These are phyloP conservation scores for Neelides sp. DNA, from an alignment of 1,140 invertebrate genomes.

Conservation along the genomic window DNA sequence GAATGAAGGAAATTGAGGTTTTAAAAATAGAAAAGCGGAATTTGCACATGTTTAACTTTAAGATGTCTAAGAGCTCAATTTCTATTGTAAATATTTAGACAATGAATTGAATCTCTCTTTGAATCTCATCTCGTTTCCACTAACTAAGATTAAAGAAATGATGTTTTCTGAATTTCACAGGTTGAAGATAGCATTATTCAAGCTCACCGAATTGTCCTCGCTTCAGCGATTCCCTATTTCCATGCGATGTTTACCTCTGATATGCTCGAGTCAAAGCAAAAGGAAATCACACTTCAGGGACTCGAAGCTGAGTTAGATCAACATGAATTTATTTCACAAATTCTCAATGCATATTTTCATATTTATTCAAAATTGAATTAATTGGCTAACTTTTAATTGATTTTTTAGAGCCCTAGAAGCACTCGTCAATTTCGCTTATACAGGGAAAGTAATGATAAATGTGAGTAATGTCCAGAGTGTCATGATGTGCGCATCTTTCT, in stretches of 20 bases:
- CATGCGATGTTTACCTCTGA: conserved; percentile 83
- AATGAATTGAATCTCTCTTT: neutral
- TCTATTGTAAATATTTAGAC: neutral
- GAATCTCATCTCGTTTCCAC: conserved; percentile 6
- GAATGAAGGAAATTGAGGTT: neutral
- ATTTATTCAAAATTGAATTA: neutral
- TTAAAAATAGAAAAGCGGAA: neutral
- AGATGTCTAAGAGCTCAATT: neutral
- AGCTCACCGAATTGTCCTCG: conserved; percentile 71
- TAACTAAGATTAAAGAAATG: conserved; percentile 16
- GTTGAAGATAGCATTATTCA: conserved; percentile 65
- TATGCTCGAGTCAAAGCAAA: conserved; percentile 72
- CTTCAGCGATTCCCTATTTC: conserved; percentile 80
- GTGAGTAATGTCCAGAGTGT: conserved; percentile 70
- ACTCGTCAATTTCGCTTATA: conserved; percentile 78
- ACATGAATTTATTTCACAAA: conserved; percentile 3
- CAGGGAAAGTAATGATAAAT: conserved; percentile 62
- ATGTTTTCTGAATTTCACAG: conserved; percentile 39
- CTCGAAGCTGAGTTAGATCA: conserved; percentile 57
- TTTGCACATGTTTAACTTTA: neutral
- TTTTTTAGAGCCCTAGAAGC: conserved; percentile 60
- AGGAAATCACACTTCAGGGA: conserved; percentile 67
- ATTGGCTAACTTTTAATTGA: neutral
- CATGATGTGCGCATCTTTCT: conserved; percentile 74
- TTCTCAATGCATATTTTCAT: neutral